Evolutionary conservation across 2,113 vertebrate species (phyloP), one percentile per base, ranked within the genome.

Genomic region (Scomber colias): DNA sequence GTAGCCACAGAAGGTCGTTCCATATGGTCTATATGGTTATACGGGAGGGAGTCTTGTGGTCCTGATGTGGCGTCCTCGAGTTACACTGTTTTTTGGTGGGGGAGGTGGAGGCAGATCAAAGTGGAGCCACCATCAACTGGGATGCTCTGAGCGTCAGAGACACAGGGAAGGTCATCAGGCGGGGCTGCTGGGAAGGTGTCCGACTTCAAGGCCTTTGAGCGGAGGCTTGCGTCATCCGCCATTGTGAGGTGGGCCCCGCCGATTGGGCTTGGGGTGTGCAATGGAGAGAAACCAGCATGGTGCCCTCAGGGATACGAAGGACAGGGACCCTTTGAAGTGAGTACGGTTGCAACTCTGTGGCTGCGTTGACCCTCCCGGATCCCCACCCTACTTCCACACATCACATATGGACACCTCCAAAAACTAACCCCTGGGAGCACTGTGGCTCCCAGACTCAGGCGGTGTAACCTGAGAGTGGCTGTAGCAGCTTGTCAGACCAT

Each of bases 291-390:
- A 87, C 57, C 82, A 87, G 82, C 80, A 86, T 78, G 87, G 77
- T 46, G 83, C 82, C 83, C 84, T 83, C 46, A 35, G 88, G 90
- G 90, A 87, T 4, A 44, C 2, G 48, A 68, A 76, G 77, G 88
- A 82, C 59, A 80, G 71, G 56, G 70, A 75, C 69, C 64, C 81
- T 93, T 93, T 94, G 89, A 91, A 88, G 86, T 69, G 75, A 78
- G 75, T 81, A 68, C 63, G 54, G 72, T 83, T 81, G 83, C 70
- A 71, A 30, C 54, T 76, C 68, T 66, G 75, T 71, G 83, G 82
- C 24, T 60, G 62, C 24, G 0, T 7, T 70, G 70, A 77, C 88
- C 81, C 73, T 71, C 56, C 51, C 55, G 65, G 59, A 85, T 60
- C 83, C 71, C 77, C 81, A 68, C 81, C 77, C 82, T 54, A 2